Conservation (phyloP, 2,113 vertebrate species). For the Sphyrna mokarran region DNA sequence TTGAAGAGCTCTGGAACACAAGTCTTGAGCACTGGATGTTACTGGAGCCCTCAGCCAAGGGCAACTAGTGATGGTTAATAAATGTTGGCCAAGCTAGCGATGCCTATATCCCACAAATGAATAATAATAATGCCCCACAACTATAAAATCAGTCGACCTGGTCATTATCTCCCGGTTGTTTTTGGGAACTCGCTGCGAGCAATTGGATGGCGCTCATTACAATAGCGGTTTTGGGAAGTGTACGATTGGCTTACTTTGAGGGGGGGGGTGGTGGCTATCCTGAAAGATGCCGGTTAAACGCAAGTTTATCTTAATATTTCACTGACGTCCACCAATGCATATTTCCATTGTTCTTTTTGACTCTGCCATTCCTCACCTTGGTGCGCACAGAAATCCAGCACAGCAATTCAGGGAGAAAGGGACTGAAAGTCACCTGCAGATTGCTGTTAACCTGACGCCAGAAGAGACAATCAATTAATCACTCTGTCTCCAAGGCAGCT, state of each 20-base stretch:
- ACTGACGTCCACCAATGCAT: background rate
- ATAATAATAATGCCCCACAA: background rate
- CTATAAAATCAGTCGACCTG: background rate
- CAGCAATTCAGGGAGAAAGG: background rate
- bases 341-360: background rate
- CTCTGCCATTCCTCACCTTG: background rate
- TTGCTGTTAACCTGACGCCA: conserved; percentile 8
- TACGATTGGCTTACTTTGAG: background rate
- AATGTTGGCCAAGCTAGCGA: too few relatives aligned
- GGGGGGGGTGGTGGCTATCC: background rate
- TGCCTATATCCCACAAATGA: too few relatives aligned
- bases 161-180: background rate
- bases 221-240: background rate
- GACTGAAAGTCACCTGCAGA: conserved; percentile 19
- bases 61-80: too few relatives aligned
- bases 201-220: background rate
- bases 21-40: too few relatives aligned
- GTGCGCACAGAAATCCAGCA: background rate
- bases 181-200: background rate
- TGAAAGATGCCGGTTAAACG: background rate
- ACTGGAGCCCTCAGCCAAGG: too few relatives aligned
- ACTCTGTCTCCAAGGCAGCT: conserved; percentile 11
- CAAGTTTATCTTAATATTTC: background rate
- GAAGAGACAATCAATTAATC: conserved; percentile 22
- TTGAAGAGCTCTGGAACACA: too few relatives aligned